Evolutionary conservation across 2,797 vertebrate genomes (phyloP).

Genomic region (Crotalus adamanteus): DNA sequence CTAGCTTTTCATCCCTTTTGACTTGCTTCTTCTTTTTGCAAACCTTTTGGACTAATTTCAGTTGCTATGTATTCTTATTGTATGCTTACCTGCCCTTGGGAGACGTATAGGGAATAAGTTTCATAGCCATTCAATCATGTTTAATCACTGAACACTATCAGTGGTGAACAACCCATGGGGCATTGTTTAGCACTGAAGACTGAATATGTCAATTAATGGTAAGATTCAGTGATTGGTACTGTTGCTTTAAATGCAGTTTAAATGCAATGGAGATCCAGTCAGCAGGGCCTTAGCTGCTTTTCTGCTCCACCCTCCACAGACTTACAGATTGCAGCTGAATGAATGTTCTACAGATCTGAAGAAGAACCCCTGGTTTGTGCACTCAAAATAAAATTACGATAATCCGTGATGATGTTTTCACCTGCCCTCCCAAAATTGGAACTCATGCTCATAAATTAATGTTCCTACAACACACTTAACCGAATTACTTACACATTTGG

Average conservation of each 20-base stretch:
- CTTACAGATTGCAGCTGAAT: background rate
- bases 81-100: background rate
- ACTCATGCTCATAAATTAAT: background rate
- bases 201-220: background rate
- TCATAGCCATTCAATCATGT: background rate
- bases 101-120: background rate
- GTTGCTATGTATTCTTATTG: background rate
- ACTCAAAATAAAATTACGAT: background rate
- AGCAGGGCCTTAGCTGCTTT: too few species aligned
- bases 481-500: background rate
- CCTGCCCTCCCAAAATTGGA: background rate
- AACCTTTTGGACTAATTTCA: background rate
- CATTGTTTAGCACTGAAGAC: background rate
- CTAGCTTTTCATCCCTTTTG: background rate
- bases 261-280: too few species aligned
- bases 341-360: background rate
- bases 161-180: background rate
- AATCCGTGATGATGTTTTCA: background rate
- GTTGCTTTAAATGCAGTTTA: background rate
- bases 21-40: background rate
- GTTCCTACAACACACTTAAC: background rate
- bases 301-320: too few species aligned
- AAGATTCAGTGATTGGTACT: background rate
- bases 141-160: background rate
- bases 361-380: background rate